Evolutionary conservation across 1,140 invertebrate genomes (phyloP), one percentile per base, ranked within the genome.

Genomic region (Brachionus sp.): DNA sequence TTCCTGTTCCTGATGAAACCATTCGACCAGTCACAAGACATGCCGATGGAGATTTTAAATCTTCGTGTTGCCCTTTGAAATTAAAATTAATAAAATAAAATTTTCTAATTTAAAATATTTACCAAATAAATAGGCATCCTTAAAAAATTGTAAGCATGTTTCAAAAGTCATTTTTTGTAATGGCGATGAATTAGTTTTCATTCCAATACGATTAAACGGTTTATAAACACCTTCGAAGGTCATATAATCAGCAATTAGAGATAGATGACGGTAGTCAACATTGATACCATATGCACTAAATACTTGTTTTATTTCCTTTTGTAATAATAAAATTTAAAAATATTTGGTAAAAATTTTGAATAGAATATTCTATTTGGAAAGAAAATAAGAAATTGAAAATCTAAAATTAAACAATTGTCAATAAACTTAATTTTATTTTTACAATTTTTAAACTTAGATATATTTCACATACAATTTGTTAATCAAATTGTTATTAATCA

Each of bases 81-180:
- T 68, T n/a, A 25, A 57, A 50, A 64, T 42, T 13, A 46, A 33
- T 37, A 12, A 50, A 50, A 12, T 10, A 19, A 23, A 35, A 5
- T 39, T 44, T 46, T 7, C 23, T 19, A 44, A 35, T 23, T 10
- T 66, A 80, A 78, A 19, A 66, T 66, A 84, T 84, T 85, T 87
- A 89, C 92, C 91, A 84, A 87, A 84, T 6, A 95, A 87, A 10
- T 93, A 92, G 0, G 97, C 93, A 82, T 92, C 92, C 86, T 93
- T 93, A 68, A 99, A 90, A 86, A 98, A 98, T 85, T 91, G 91
- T 25, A 95, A 89, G 0, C 95, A 94, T 0, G 95, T 95, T 89
- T 99, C 97, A 86, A 97, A 99, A 2, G 94, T 96, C 94, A 99
- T 98, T 90, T 98, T 96, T 87, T 99, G 97, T 2, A 99, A 88